A percentile compares a stretch with the other conserved stretches of the same genome.
phyloP scores from a whole-genome alignment of 2,797 vertebrate genomes.

The Propithecus perrieri region DNA sequence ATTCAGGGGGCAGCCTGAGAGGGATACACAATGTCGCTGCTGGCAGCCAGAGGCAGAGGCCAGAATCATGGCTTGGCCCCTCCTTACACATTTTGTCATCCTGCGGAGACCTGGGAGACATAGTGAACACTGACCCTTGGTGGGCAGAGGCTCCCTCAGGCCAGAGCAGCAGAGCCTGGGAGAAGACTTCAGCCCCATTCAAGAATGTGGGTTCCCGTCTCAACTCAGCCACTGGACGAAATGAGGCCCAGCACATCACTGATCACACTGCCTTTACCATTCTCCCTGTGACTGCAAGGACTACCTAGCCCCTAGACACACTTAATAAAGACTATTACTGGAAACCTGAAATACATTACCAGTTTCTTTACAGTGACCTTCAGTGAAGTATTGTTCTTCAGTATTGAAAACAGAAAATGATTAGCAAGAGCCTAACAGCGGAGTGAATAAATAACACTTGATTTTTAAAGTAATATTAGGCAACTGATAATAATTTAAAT shows the following conservation, averaged over 20 bases:
- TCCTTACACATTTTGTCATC: not conserved
- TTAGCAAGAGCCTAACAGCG: not conserved
- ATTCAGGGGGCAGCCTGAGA: not conserved
- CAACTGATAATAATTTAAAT: not conserved
- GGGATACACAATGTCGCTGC: not conserved
- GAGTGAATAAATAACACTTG: too few species aligned
- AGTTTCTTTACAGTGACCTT: not conserved
- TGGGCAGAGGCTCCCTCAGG: not conserved
- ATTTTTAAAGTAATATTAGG: not conserved
- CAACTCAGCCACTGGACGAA: fast-evolving
- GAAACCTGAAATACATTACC: not conserved
- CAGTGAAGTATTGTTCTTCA: not conserved
- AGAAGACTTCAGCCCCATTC: not conserved
- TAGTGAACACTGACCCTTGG: not conserved
- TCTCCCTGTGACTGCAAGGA: not conserved
- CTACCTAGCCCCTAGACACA: not conserved
- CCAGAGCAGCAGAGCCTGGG: fast-evolving
- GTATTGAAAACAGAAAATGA: fast-evolving
- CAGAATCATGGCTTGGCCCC: not conserved
- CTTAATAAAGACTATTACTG: not conserved
- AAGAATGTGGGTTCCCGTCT: not conserved
- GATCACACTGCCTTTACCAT: too few species aligned
- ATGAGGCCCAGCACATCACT: not conserved
- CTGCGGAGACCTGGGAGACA: not conserved
- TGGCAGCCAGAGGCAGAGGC: not conserved